Conservation (phyloP, 2,888 invertebrate genomes). For the Oligia latruncula region DNA sequence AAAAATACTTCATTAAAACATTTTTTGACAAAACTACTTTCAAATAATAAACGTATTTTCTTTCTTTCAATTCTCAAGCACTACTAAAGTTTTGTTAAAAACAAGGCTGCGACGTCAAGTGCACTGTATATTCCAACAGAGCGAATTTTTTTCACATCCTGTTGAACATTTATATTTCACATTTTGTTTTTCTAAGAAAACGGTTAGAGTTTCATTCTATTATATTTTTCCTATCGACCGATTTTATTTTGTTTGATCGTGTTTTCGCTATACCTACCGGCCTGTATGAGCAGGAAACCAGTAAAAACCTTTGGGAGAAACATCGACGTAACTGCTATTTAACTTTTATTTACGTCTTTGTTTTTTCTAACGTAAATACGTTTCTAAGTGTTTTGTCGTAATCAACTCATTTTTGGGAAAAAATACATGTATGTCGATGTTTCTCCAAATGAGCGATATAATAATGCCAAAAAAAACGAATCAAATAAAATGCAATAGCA, state of each 20-base stretch:
- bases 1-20: background rate
- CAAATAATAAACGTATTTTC: too few species aligned
- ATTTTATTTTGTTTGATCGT: background rate
- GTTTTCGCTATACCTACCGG: background rate
- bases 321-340: too few species aligned
- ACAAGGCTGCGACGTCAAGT: background rate
- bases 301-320: too few species aligned
- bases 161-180: background rate
- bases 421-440: too few species aligned
- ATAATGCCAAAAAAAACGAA: background rate
- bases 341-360: too few species aligned
- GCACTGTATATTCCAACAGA: background rate
- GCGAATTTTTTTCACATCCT: background rate
- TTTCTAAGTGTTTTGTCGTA: too few species aligned
- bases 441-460: background rate
- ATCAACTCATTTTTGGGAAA: too few species aligned
- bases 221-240: background rate
- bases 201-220: background rate
- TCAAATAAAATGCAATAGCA: background rate
- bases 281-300: background rate
- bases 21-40: background rate
- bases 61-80: too few species aligned
- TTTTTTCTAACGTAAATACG: too few species aligned
- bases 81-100: background rate
- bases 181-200: background rate